Evolutionary conservation across 2,888 invertebrate genomes (phyloP), one percentile per base, ranked within the genome.

Genomic region (Clostera curtula): DNA sequence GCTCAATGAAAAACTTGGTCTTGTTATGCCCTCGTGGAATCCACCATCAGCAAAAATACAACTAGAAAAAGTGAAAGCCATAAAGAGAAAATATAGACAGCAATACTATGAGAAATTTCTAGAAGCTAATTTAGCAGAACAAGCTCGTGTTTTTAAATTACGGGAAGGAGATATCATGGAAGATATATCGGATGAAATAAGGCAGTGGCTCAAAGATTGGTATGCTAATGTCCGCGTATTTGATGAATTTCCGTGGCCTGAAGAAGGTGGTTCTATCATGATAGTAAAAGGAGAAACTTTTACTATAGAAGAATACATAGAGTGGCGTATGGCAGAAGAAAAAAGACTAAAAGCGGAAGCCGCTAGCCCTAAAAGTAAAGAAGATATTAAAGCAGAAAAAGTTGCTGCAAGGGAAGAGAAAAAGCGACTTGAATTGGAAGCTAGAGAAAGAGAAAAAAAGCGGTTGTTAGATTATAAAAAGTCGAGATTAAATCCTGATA

Each of bases 201-300:
- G 90, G 31, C 87, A 88, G 51, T 93, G 93, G 93, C 90, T 92
- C 54, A 59, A 82, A 23, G 74, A 87, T 28, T 92, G 90, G 89
- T 83, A 90, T 67, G 62, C 66, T 19, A 59, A 63, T 31, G 61
- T 79, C 1, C 77, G 80, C 12, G 67, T 80, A 24, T 92, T 93
- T 56, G 93, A 93, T 35, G 89, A 89, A 38, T 91, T 87, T 58
- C 93, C 94, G 24, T 87, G 87, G 34, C 87, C 87, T 16, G 88
- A 88, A 16, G 87, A 89, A 60, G 93, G 93, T 4, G 94, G 93
- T 2, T 86, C 85, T 7, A 69, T 88, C 25, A 52, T 89, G 23
- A 74, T 90, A 6, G 84, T 86, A 1, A 71, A 72, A 34, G 88
- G 89, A 5, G 80, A 89, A 56, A 86, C 87, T 0, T 73, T 87